Evolutionary conservation across 2,797 vertebrate genomes (phyloP).

Genomic region (Micrastur ruficollis): DNA sequence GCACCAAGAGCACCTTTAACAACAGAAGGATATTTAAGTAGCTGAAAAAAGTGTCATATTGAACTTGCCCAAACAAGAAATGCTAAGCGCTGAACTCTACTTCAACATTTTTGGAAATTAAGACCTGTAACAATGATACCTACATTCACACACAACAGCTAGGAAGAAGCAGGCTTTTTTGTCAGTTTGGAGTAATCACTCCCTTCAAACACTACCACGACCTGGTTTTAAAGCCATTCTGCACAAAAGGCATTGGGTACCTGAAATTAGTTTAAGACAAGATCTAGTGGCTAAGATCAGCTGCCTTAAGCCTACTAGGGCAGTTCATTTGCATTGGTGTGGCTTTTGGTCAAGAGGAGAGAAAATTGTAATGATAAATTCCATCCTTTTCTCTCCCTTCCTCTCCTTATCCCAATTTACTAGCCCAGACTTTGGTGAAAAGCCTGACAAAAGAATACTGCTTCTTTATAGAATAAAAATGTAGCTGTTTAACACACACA

Average conservation of each 20-base stretch:
- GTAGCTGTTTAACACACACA: neutral
- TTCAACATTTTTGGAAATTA: neutral
- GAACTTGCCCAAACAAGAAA: neutral
- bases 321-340: neutral
- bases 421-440: neutral
- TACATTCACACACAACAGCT: neutral
- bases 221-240: neutral
- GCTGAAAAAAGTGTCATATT: neutral
- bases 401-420: neutral
- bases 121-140: neutral
- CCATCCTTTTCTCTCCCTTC: neutral
- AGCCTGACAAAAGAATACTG: constrained; percentile 26
- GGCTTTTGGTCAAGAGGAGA: constrained; percentile 37
- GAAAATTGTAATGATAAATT: neutral
- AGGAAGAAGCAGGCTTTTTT: neutral
- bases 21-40: neutral
- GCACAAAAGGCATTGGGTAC: neutral
- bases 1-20: constrained; percentile 26
- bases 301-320: neutral
- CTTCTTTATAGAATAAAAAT: neutral
- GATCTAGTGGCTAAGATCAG: neutral
- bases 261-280: neutral
- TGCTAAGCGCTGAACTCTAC: neutral
- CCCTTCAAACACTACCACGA: neutral
- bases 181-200: neutral